phyloP scores from a whole-genome alignment of 2,113 vertebrate species.

The Eudyptes chrysolophus region DNA sequence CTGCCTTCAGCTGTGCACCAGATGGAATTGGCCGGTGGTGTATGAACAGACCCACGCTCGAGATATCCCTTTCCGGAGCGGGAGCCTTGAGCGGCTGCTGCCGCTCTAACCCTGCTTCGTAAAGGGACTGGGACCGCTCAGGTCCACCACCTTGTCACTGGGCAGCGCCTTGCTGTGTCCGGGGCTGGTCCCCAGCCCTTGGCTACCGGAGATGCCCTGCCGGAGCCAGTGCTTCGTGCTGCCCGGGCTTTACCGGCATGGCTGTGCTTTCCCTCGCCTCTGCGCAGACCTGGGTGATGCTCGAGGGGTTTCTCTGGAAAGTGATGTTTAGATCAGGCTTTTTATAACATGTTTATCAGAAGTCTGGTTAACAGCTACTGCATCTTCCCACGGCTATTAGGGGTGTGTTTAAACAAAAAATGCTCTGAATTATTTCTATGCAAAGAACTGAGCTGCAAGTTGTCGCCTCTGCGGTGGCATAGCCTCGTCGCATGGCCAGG shows the following conservation, averaged over 20 bases:
- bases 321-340: not conserved
- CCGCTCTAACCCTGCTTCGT: not conserved
- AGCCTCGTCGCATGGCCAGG: accelerated
- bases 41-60: accelerated
- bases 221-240: not conserved
- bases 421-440: not conserved
- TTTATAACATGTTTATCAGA: not conserved
- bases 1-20: accelerated
- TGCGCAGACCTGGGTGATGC: not conserved
- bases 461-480: accelerated
- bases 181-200: not conserved
- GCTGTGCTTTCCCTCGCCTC: not conserved
- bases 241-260: accelerated
- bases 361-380: not conserved
- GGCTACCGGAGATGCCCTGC: not conserved
- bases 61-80: too few species aligned
- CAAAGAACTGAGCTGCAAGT: not conserved
- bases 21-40: accelerated
- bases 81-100: not conserved
- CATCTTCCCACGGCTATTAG: not conserved
- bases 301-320: not conserved
- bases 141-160: not conserved
- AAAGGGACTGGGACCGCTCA: accelerated
- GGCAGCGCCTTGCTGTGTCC: accelerated
- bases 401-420: not conserved